Evolutionary conservation across 2,113 vertebrate genomes (phyloP).

Genomic region (Columba livia): DNA sequence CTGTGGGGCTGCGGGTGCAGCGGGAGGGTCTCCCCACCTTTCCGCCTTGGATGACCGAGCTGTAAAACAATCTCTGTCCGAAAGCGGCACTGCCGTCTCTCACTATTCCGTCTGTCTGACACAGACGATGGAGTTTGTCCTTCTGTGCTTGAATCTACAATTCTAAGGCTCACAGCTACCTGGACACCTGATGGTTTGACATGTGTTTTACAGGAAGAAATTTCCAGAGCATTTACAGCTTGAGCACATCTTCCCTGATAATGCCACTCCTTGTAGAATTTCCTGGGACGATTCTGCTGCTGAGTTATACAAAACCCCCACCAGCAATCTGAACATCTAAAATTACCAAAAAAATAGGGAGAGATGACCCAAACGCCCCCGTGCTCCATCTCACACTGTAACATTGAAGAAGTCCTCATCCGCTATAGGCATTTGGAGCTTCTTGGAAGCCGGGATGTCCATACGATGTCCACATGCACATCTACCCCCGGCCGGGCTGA

Average conservation of each 20-base stretch:
- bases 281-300: background rate
- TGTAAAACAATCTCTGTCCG: background rate
- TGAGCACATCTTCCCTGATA: background rate
- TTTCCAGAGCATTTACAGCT: background rate
- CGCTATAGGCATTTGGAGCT: background rate
- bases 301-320: background rate
- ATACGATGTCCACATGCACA: background rate
- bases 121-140: no score
- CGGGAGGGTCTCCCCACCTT: background rate
- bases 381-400: background rate
- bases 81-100: no score
- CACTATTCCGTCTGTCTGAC: no score
- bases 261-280: no score
- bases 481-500: background rate
- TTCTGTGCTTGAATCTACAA: background rate
- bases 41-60: background rate
- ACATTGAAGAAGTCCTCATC: background rate
- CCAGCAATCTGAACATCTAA: background rate
- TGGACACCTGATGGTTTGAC: background rate
- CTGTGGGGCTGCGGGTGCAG: accelerated
- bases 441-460: background rate
- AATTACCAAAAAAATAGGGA: background rate
- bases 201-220: background rate
- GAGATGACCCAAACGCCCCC: background rate
- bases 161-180: background rate